Conservation (phyloP, 2,113 vertebrate species). For the Himantopus leucocephalus region DNA sequence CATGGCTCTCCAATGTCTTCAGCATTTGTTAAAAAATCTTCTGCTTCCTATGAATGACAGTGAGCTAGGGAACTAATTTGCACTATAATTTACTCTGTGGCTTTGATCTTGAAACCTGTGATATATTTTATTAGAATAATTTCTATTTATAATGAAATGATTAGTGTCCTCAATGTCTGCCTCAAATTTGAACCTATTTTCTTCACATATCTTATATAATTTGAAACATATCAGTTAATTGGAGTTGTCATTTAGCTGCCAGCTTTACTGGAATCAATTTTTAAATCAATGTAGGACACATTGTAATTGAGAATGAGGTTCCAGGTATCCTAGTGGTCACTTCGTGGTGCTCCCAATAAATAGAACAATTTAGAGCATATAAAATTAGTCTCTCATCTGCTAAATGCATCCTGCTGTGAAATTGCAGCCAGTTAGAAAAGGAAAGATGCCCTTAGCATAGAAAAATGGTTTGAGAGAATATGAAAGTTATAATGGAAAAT, state of each 20-base stretch:
- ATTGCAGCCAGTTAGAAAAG: constrained; percentile 34
- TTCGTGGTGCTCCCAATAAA: constrained; percentile 19
- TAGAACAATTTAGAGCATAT: not conserved
- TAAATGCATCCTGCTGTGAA: constrained; percentile 63
- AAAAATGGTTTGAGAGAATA: constrained; percentile 28
- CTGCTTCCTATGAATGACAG: not conserved
- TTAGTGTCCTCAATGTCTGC: not conserved
- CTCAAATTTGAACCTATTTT: not conserved
- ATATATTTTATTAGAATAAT: constrained; percentile 1
- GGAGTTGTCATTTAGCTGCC: not conserved
- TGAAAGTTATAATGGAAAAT: constrained; percentile 53
- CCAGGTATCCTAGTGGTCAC: constrained; percentile 28
- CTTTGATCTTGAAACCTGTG: not conserved
- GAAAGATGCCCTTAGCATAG: constrained; percentile 37
- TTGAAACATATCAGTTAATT: constrained; percentile 38
- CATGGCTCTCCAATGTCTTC: not conserved
- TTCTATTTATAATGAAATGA: not conserved
- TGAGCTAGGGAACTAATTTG: not conserved
- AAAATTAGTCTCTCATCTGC: constrained; percentile 38
- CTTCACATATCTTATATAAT: not conserved
- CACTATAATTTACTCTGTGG: not conserved
- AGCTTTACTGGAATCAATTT: constrained; percentile 3
- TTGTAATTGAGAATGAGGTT: constrained; percentile 17
- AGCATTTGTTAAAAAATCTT: not conserved
- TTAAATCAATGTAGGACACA: not conserved